Conservation (phyloP, 2,797 vertebrate genomes). For the Artibeus lituratus region DNA sequence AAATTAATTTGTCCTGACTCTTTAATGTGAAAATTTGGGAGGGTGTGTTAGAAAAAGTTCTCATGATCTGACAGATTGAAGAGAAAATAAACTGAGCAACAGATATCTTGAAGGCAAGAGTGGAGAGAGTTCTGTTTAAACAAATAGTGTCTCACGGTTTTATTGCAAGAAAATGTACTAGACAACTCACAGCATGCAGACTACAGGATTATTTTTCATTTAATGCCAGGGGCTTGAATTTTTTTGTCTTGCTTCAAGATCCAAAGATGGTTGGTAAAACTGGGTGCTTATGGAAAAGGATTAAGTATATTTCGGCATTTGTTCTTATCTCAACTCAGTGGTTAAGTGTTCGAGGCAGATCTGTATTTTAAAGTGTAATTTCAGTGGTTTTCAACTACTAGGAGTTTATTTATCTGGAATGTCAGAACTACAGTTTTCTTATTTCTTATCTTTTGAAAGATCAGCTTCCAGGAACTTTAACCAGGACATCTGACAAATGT, state of each 20-base stretch:
- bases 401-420: constrained; percentile 11
- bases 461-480: background rate
- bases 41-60: background rate
- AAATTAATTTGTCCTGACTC: background rate
- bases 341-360: constrained; percentile 30
- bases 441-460: background rate
- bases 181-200: background rate
- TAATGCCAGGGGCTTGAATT: background rate
- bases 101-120: constrained; percentile 17
- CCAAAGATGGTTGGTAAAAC: background rate
- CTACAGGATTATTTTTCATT: constrained; percentile 52
- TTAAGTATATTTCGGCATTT: background rate
- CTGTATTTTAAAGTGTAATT: constrained; percentile 30
- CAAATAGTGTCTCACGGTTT: background rate
- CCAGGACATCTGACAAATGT: background rate
- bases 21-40: background rate
- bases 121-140: constrained; percentile 27
- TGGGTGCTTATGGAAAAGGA: background rate
- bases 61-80: constrained; percentile 43
- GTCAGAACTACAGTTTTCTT: background rate
- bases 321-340: constrained; percentile 13
- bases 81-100: constrained; percentile 12
- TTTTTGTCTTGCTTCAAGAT: constrained; percentile 23
- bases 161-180: constrained; percentile 35
- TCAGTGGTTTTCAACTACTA: background rate